Conservation (phyloP, 1,140 invertebrate genomes). For the Oppia nitens region DNA sequence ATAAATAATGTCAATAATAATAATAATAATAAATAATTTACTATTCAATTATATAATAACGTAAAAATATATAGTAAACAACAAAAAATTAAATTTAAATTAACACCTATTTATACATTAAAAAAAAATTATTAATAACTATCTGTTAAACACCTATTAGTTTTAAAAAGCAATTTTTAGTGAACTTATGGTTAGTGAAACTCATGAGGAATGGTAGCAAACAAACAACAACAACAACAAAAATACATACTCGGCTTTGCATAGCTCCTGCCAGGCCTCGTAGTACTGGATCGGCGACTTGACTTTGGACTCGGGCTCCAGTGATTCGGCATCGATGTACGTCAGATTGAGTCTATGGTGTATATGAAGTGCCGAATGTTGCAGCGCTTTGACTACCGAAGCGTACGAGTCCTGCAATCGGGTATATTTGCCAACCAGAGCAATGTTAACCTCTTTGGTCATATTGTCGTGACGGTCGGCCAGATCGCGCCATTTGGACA, state of each 20-base stretch:
- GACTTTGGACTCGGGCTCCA: conserved; percentile 54
- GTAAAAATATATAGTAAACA: no score
- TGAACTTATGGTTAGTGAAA: no score
- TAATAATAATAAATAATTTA: no score
- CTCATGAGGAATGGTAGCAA: no score
- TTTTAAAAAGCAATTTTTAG: no score
- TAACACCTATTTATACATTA: no score
- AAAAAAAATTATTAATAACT: no score
- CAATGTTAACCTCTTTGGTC: conserved; percentile 66
- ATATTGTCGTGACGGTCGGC: conserved; percentile 64
- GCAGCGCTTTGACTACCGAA: conserved; percentile 83
- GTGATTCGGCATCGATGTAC: conserved; percentile 75
- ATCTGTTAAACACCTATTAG: no score
- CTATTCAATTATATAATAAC: no score
- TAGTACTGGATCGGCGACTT: conserved; percentile 67
- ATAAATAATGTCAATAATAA: no score
- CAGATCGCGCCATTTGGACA: conserved; percentile 77
- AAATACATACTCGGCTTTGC: conserved; percentile 44
- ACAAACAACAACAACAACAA: no score
- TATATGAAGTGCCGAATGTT: conserved; percentile 69
- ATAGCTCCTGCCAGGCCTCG: conserved; percentile 81
- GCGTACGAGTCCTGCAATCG: conserved; percentile 88
- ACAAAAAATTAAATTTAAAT: no score
- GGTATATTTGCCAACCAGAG: conserved; percentile 98
- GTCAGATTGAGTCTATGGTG: conserved; percentile 63